Base-by-base conservation (phyloP, 2,888 invertebrate genomes). In the Chirona hameri region DNA sequence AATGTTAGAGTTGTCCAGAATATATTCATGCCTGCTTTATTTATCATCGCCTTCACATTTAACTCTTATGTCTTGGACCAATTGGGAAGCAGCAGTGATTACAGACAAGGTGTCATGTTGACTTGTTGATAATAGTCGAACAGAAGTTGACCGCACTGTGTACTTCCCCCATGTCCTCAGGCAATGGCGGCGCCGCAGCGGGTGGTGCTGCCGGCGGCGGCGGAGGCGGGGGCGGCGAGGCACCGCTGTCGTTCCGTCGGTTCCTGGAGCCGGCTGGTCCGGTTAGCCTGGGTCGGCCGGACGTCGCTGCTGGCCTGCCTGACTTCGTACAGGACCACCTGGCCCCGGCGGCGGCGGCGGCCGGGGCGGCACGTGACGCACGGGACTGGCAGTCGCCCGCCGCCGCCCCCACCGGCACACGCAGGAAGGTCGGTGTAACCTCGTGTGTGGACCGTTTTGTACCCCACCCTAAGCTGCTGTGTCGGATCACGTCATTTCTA, bases 291-390 rank as follows among this genome's bases (percentile, higher is more conserved):
- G 52, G 52, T 14, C n/a, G 80, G 14, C 80, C 80, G 52, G 52
- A 80, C 29, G 80, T 80, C 27, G 80, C 80, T 15, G 80, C 80
- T 4, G 80, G 80, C 2, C 52, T 80, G 52, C 80, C 80, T 5
- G 80, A 80, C 52, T 52, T 80, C 80, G 80, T 80, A n/a, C 80
- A 80, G 80, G 80, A 80, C 29, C 80, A 80, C 80, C 80, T 55
- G 80, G 31, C 52, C 15, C n/a, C 80, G 15, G 52, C 52, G 14
- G 27, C 52, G 14, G 27, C 80, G 80, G 27, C 15, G 52, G 24
- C 18, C 80, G 27, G 52, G 9, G 46, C 52, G 48, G 5, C 21
- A 24, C 48, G 48, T 7, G 48, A 48, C 9, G 9, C 48, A 12
- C 48, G 48, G 9, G 48, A 48, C 52, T 52, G 52, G 39, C 24